Conservation (phyloP, 1,140 invertebrate species). For the Laupala kohalensis region DNA sequence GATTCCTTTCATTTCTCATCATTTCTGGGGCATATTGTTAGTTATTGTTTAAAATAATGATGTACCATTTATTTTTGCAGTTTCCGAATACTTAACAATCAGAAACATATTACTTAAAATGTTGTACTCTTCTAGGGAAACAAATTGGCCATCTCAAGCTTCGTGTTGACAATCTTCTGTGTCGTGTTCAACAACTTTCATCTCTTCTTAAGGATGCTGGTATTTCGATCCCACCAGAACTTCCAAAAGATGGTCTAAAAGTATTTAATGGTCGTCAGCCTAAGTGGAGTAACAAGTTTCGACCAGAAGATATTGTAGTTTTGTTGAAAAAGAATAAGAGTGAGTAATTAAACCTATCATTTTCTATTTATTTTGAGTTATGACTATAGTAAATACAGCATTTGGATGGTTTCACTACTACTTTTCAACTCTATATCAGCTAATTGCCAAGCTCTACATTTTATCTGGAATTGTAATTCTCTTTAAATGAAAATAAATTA, state of each 20-base stretch:
- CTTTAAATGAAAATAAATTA: no score
- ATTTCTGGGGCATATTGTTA: no score
- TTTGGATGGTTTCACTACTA: no score
- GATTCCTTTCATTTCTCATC: no score
- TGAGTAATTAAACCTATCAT: neutral
- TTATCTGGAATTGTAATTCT: no score
- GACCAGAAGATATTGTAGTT: conserved; percentile 23
- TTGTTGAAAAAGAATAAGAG: conserved; percentile 7
- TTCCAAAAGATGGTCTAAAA: conserved; percentile 8
- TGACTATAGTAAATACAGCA: neutral
- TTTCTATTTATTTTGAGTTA: neutral
- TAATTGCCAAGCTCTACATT: no score
- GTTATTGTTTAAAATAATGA: no score
- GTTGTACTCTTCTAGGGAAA: neutral
- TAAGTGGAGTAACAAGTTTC: conserved; percentile 35
- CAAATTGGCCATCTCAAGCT: conserved; percentile 1
- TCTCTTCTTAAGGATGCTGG: conserved; percentile 29
- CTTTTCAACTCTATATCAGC: no score
- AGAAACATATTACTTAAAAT: neutral
- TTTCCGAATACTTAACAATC: neutral
- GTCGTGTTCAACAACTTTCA: conserved; percentile 31
- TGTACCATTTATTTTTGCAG: neutral
- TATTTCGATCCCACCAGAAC: conserved; percentile 27
- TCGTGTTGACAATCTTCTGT: conserved; percentile 27
- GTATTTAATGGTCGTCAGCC: conserved; percentile 20